Base-by-base conservation (phyloP, 2,797 vertebrate genomes). In the Clamator glandarius region DNA sequence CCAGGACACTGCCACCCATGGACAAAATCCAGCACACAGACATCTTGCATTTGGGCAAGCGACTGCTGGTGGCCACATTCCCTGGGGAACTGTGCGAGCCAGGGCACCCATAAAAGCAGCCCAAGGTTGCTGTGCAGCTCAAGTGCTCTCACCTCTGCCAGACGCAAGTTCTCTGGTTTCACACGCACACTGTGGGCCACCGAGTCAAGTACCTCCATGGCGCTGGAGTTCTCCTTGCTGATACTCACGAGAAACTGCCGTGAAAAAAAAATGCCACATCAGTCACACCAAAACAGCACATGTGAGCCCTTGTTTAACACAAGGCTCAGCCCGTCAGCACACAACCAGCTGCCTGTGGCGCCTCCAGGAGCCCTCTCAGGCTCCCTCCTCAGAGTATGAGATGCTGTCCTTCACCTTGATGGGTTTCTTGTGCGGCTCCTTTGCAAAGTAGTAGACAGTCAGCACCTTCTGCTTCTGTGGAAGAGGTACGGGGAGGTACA, bases 381-480 rank as follows among this genome's bases (percentile, higher is more conserved):
- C 41, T 80, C 24, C 19, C 3, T 44, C 17, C 36, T 54, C 50
- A 59, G 28, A 54, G 39, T 0, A 48, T 20, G 20, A 73, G 17
- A 54, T 17, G 6, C 28, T 35, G 48, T 25, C 6, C 61, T 41
- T 98, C 96, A 99, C 99, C 99, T 99, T 99, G 84, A 99, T 80
- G 9, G 99, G 99, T 92, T 99, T 99, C 97, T 99, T 99, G 97
- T 99, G 99, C 5, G 99, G 99, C 74, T 99, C 99, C 96, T 99
- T 99, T 46, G 99, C 98, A 68, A 99, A 99, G 97, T 98, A 99
- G 96, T 99, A 99, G 87, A 99, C 97, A 3, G 99, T 99, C 73
- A 99, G 98, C 91, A 99, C 98, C 97, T 99, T 99, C 96, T 99
- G 99, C 96, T 99, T 99, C 96, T 99, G 99, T 12, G 99, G 99